These are phyloP conservation scores for Thamnophis sirtalis DNA, from an alignment of 2,113 vertebrate species.

Conservation along the genomic window DNA sequence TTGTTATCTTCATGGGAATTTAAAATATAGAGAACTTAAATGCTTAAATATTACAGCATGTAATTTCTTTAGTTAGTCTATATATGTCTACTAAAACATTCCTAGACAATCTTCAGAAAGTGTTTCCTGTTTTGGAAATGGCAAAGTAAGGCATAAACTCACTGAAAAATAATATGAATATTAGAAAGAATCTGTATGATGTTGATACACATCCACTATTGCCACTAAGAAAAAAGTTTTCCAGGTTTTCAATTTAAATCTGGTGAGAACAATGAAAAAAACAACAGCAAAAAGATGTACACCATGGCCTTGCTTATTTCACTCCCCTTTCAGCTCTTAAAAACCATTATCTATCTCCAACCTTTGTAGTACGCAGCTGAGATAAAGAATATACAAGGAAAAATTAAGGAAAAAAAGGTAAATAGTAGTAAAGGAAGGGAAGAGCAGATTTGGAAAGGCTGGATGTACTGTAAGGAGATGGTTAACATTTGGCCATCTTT, in stretches of 20 bases:
- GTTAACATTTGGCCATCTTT: background rate
- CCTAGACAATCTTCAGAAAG: background rate
- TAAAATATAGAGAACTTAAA: background rate
- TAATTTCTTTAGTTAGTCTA: background rate
- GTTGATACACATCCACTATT: background rate
- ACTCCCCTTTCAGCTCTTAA: background rate
- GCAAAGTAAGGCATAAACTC: background rate
- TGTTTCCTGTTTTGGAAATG: background rate
- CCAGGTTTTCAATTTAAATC: background rate
- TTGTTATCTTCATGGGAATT: background rate
- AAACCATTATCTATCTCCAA: background rate
- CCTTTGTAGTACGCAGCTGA: background rate
- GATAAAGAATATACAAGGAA: background rate
- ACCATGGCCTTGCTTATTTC: background rate
- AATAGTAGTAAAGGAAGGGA: background rate
- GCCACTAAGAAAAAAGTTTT: background rate
- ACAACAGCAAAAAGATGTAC: background rate
- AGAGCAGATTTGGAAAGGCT: background rate
- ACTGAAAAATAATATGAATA: background rate
- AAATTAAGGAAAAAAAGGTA: background rate
- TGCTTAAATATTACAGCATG: background rate
- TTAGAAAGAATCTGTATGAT: background rate
- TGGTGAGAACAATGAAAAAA: background rate
- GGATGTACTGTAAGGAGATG: background rate
- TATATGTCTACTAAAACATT: background rate